Evolutionary conservation across 2,888 invertebrate species (phyloP), one percentile per base, ranked within the genome.

Genomic region (Seladonia tumulorum): DNA sequence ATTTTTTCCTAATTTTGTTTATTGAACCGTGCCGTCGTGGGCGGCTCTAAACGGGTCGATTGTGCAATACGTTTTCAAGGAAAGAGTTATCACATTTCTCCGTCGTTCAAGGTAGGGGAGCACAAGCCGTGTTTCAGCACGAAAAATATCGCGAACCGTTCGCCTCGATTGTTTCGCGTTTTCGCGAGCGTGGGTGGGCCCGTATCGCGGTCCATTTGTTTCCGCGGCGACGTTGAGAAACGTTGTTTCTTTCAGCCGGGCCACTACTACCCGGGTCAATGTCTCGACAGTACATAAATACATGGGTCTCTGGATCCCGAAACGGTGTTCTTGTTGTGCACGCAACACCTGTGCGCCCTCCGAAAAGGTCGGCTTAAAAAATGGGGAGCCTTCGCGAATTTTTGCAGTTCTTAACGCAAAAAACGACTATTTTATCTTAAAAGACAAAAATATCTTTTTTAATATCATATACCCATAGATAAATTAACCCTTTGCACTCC

Each of bases 171-270:
- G 60, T 63, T 42, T 78, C 70, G 77, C 53, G 53, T 76, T 5
- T 22, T 42, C 25, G 74, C 25, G 22, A 63, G 73, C 88, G 83
- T 79, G 86, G 89, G 88, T 85, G 89, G 87, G 88, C 88, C 79
- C 83, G 88, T 91, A 92, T 90, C 88, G 85, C 85, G 83, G 74
- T 81, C 89, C 90, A 92, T 92, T 92, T 91, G 89, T 92, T 92
- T 90, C 81, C 84, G 49, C 49, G 22, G 2, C 79, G 92, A 92
- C 92, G 89, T 92, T 92, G 92, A 92, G 89, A 88, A 92, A 92
- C 90, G 90, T 80, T 77, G 88, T 90, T 91, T 89, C 90, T 92
- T 90, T 88, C 83, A 76, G 81, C 79, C 77, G 74, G 76, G 49
- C 49, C 42, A 76, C 53, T 68, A 49, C 73, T 80, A 73, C 42